These are phyloP conservation scores for Perca fluviatilis DNA, from an alignment of 2,113 vertebrate species.

Conservation along the genomic window DNA sequence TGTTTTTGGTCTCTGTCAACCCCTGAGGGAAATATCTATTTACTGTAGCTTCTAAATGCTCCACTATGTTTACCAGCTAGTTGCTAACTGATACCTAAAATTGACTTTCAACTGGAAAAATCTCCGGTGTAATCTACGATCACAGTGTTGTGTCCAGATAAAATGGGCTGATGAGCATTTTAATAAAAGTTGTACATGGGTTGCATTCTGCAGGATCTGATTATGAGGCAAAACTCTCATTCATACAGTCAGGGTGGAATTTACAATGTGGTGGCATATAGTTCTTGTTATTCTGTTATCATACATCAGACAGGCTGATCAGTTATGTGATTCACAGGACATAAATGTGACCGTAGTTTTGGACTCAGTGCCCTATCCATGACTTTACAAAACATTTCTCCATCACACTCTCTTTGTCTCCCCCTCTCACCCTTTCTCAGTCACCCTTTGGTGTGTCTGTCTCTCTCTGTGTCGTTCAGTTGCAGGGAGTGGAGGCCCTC, in stretches of 20 bases:
- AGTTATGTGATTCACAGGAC: background rate
- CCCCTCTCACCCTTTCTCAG: slow-evolving; percentile 38
- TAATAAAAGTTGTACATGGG: background rate
- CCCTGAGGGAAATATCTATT: no score
- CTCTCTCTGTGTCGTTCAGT: slow-evolving; percentile 47
- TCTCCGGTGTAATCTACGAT: background rate
- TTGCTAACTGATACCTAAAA: no score
- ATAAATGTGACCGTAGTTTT: slow-evolving; percentile 16
- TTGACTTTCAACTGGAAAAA: no score
- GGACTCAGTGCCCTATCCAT: slow-evolving; percentile 33
- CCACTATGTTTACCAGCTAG: no score
- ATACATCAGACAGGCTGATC: background rate
- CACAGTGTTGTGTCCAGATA: background rate
- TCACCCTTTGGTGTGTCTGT: slow-evolving; percentile 49
- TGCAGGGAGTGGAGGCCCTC: slow-evolving; percentile 60
- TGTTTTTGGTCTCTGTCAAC: no score
- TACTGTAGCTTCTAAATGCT: no score
- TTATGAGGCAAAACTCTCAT: background rate
- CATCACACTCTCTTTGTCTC: slow-evolving; percentile 30
- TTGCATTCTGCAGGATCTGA: background rate
- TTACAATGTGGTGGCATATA: background rate
- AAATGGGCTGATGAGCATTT: background rate
- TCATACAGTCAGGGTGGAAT: background rate
- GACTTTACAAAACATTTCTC: slow-evolving; percentile 48
- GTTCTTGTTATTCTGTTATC: background rate